A percentile compares a stretch with the other conserved stretches of the same genome.
Evolutionary conservation across 2,797 vertebrate genomes (phyloP).

Genomic region (Acipenser ruthenus): DNA sequence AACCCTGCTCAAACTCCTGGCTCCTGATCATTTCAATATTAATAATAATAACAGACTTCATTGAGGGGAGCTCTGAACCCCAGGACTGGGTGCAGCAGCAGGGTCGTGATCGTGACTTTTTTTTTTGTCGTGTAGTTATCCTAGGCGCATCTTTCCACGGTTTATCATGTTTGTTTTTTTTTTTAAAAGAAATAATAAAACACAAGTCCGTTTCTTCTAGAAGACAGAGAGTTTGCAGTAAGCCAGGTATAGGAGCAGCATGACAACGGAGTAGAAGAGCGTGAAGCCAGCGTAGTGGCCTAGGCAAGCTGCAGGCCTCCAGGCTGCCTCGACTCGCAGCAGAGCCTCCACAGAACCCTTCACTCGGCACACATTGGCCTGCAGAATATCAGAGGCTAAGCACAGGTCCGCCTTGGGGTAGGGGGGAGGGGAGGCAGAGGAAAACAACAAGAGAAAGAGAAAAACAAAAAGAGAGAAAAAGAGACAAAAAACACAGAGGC

Average conservation of each 20-base stretch:
- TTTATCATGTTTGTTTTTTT: too few relatives aligned
- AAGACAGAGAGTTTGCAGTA: constrained; percentile 60
- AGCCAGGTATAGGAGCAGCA: constrained; percentile 70
- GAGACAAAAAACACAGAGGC: constrained; percentile 11
- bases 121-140: too few relatives aligned
- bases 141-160: too few relatives aligned
- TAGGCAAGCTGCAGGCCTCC: constrained; percentile 34
- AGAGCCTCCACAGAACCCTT: constrained; percentile 61
- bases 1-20: too few relatives aligned
- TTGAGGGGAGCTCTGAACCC: too few relatives aligned
- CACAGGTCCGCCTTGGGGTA: constrained; percentile 66
- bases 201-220: constrained; percentile 8
- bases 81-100: too few relatives aligned
- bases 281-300: constrained; percentile 70
- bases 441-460: constrained; percentile 18
- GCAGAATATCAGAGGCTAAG: constrained; percentile 71
- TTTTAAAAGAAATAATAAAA: too few relatives aligned
- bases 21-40: too few relatives aligned
- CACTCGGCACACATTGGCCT: constrained; percentile 63
- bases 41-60: too few relatives aligned
- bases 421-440: neutral
- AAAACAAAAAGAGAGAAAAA: neutral
- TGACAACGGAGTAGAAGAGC: constrained; percentile 73
- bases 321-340: constrained; percentile 33
- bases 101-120: too few relatives aligned